Base-by-base conservation (phyloP, 1,140 invertebrate genomes). In the Drosophila asahinai region DNA sequence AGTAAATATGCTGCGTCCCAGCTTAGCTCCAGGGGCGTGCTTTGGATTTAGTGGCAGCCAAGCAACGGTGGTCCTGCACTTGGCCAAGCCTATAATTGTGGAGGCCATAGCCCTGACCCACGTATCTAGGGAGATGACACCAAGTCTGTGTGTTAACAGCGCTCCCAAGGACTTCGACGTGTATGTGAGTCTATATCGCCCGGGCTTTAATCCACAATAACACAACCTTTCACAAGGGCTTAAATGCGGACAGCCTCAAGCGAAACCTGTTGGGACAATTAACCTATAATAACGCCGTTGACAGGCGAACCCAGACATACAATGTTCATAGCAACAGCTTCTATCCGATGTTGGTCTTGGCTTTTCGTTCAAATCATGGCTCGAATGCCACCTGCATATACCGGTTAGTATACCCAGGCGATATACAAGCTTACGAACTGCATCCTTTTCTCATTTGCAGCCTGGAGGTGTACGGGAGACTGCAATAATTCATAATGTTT, bases 121-220 rank as follows among this genome's bases (percentile, higher is more conserved):
- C 42, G 55, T 91, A 14, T 11, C 87, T 3, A 86, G 72, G 15
- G 83, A 83, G 15, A 71, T 77, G 74, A 83, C 82, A 0, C 91
- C 91, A 3, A 65, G 33, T 5, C 11, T 51, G 7, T 73, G 77
- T 38, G 77, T 65, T 0, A 57, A 71, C 17, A 92, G 78, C 64
- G 91, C 91, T 8, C 91, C 91, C 3, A 92, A 92, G 8, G 72
- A 83, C 3, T 92, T 92, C 33, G 60, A 86, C 11, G 82, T 91
- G 14, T 77, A 77, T 38, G 91, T 92, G 52, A 64, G 81, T 27
- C 4, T 12, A n/a, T 36, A 1, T 59, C 45, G n/a, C 1, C 4
- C 7, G 17, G 4, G 4, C 14, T 27, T 14, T 17, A 6, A 12
- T 47, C 6, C 5, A 9, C 48, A 17, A 33, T 51, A 19, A 47